These are phyloP conservation scores for Sylvilagus floridanus DNA, from an alignment of 2,797 vertebrate genomes.

Conservation along the genomic window DNA sequence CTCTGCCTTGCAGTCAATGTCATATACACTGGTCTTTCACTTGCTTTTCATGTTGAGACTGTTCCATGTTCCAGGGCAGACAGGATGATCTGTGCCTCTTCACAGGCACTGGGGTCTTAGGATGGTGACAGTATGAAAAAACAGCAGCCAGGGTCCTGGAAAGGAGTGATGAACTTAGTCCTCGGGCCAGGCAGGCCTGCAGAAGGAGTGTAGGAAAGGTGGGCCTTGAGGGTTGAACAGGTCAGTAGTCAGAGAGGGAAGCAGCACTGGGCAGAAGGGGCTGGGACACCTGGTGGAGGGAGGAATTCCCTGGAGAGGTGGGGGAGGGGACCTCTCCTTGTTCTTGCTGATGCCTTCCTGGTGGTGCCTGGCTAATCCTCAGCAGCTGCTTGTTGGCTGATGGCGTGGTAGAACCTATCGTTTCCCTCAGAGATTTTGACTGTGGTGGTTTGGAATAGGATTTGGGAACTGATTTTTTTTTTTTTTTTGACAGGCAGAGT, in stretches of 20 bases:
- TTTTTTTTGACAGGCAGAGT: too few species aligned
- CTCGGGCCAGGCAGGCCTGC: too few species aligned
- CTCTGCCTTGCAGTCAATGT: not conserved
- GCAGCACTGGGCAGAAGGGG: not conserved
- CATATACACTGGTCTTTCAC: not conserved
- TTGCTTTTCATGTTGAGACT: conserved; percentile 24
- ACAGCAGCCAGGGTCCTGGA: not conserved
- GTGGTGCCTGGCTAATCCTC: too few species aligned
- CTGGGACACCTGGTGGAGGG: not conserved
- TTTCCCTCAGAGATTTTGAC: not conserved
- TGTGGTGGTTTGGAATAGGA: not conserved
- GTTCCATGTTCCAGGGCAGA: not conserved
- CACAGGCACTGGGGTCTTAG: not conserved
- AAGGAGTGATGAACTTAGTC: not conserved
- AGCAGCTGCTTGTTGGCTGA: not conserved
- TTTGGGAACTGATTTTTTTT: too few species aligned
- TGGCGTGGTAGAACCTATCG: not conserved
- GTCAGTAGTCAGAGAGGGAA: not conserved
- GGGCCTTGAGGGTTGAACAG: not conserved
- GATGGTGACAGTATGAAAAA: not conserved
- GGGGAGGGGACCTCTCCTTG: not conserved
- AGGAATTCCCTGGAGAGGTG: not conserved
- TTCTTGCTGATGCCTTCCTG: too few species aligned
- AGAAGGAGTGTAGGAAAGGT: not conserved
- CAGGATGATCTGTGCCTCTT: not conserved